A percentile compares a stretch with the other conserved stretches of the same genome.
phyloP scores from a whole-genome alignment of 2,113 vertebrate genomes.

The Parus major region DNA sequence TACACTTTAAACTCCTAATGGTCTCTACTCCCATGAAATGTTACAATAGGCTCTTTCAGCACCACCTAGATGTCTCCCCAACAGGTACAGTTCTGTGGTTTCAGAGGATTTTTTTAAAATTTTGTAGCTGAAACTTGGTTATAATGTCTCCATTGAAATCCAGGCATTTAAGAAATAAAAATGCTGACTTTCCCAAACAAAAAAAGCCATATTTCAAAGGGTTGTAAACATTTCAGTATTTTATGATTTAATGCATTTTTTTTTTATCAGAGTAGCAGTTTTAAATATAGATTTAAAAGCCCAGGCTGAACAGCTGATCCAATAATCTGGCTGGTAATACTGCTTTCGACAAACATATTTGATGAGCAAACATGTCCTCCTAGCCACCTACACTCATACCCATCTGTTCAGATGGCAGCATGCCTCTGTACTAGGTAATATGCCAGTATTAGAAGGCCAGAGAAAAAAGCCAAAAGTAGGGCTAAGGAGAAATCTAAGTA shows the following conservation, averaged over 20 bases:
- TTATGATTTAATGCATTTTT: background rate
- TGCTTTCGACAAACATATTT: conserved; percentile 42
- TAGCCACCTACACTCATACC: conserved; percentile 57
- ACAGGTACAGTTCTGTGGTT: background rate
- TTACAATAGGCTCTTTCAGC: background rate
- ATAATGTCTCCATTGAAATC: background rate
- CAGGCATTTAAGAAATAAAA: background rate
- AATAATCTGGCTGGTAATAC: conserved; percentile 17
- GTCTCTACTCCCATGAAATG: background rate
- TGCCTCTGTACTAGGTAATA: conserved; percentile 11
- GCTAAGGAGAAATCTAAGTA: background rate
- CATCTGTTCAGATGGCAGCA: conserved; percentile 68
- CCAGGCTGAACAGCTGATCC: background rate
- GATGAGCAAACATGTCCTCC: conserved; percentile 64
- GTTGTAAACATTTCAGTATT: background rate
- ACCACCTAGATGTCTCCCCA: background rate
- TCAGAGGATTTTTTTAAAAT: background rate
- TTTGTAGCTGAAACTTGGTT: background rate
- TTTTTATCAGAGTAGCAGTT: background rate
- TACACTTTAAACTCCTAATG: background rate
- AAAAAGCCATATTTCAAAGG: background rate
- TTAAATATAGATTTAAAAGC: conserved; percentile 6
- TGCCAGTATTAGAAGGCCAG: conserved; percentile 47
- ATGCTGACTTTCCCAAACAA: background rate
- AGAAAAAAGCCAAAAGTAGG: background rate